Evolutionary conservation across 2,113 vertebrate genomes (phyloP).

Genomic region (Pungitius pungitius): DNA sequence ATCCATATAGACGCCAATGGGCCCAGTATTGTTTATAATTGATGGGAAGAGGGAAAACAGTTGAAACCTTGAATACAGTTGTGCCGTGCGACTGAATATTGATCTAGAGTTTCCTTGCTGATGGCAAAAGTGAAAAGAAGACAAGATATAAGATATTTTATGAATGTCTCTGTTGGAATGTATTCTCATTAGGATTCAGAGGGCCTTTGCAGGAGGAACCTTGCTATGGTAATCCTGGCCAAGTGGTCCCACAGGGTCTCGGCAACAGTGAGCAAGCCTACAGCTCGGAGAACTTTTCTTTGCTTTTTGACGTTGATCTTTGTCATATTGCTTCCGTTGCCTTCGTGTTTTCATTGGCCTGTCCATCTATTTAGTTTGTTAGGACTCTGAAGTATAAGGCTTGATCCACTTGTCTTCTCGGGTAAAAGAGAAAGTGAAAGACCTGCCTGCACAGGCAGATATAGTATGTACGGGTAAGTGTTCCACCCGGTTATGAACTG

Average conservation of each 20-base stretch:
- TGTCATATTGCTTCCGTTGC: slow-evolving; percentile 53
- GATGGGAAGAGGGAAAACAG: slow-evolving; percentile 62
- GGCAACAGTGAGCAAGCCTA: slow-evolving; percentile 50
- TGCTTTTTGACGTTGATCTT: slow-evolving; percentile 53
- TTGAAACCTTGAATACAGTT: slow-evolving; percentile 72
- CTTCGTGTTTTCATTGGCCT: slow-evolving; percentile 70
- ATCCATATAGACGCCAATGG: slow-evolving; percentile 13
- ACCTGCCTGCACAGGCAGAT: neutral
- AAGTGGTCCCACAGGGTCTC: slow-evolving; percentile 71
- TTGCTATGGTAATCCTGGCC: slow-evolving; percentile 76
- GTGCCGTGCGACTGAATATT: slow-evolving; percentile 70
- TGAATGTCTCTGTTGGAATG: slow-evolving; percentile 67
- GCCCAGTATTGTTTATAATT: slow-evolving; percentile 60
- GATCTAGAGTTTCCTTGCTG: slow-evolving; percentile 78
- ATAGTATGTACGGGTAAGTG: slow-evolving; percentile 4
- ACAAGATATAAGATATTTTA: slow-evolving; percentile 74
- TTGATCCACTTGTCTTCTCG: slow-evolving; percentile 37
- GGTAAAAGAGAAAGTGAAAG: neutral
- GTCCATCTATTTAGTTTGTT: slow-evolving; percentile 57
- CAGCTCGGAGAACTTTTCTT: slow-evolving; percentile 47
- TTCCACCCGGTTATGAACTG: slow-evolving; percentile 17
- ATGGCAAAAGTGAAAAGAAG: slow-evolving; percentile 73
- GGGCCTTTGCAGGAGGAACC: slow-evolving; percentile 56
- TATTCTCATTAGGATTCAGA: slow-evolving; percentile 72
- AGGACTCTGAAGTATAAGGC: slow-evolving; percentile 25